These are phyloP conservation scores for Chiloscyllium plagiosum DNA, from an alignment of 2,113 vertebrate genomes.

Conservation along the genomic window DNA sequence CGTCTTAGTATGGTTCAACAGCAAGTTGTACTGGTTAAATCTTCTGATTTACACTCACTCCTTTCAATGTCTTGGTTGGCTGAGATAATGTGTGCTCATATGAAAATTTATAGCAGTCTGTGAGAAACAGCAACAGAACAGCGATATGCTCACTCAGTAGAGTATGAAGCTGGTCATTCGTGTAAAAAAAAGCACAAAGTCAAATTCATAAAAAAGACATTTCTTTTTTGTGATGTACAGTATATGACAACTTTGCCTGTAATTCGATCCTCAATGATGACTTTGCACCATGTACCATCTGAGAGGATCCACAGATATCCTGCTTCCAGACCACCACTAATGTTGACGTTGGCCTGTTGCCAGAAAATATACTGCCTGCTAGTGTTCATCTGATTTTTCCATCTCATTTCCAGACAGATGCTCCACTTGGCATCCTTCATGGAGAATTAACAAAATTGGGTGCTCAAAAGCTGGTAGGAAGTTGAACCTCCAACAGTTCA, in stretches of 20 bases:
- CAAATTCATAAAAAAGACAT: neutral
- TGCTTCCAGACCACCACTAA: neutral
- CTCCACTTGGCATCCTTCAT: neutral
- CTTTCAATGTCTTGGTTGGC: neutral
- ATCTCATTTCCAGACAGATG: neutral
- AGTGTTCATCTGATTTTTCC: neutral
- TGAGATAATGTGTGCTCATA: neutral
- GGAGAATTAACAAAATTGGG: neutral
- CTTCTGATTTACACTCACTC: neutral
- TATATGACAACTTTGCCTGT: neutral
- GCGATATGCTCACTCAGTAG: neutral
- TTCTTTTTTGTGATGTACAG: neutral
- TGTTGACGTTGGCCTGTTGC: neutral
- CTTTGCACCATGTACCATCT: neutral
- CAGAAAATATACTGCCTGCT: neutral
- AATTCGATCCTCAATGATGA: neutral
- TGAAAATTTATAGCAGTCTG: neutral
- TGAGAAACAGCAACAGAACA: neutral
- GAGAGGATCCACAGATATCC: neutral
- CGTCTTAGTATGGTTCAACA: neutral
- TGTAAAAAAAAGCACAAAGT: neutral
- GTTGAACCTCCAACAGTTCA: neutral
- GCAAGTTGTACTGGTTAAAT: neutral
- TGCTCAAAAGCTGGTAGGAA: neutral
- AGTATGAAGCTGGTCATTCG: neutral